A percentile compares a stretch with the other conserved stretches of the same genome.
These are phyloP conservation scores for Gnathonemus longibarbis DNA, from an alignment of 2,113 vertebrate genomes.

Conservation along the genomic window DNA sequence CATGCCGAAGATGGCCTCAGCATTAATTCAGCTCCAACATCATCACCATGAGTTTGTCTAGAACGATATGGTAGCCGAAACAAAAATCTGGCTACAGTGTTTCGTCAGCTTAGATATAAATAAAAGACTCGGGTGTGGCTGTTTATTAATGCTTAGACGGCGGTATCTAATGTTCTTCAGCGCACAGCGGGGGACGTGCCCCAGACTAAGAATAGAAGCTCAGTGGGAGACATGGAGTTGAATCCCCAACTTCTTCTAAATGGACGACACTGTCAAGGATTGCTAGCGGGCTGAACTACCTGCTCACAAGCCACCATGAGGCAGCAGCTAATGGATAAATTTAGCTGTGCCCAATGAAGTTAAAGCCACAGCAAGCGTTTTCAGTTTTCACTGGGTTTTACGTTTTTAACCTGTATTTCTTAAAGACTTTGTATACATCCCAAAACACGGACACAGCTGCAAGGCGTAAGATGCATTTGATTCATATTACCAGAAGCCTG, in stretches of 20 bases:
- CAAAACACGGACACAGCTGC: neutral
- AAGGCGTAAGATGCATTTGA: neutral
- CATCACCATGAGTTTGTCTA: neutral
- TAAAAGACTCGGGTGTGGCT: neutral
- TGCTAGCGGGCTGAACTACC: neutral
- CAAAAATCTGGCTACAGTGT: neutral
- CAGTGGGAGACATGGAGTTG: neutral
- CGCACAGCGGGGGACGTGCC: neutral
- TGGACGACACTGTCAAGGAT: neutral
- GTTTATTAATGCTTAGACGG: neutral
- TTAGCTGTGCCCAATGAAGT: neutral
- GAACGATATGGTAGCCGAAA: neutral
- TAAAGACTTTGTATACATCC: neutral
- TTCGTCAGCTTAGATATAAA: neutral
- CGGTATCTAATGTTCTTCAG: conserved; percentile 2
- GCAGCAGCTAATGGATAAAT: neutral
- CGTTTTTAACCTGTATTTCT: neutral
- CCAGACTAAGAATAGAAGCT: neutral
- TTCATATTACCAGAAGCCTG: neutral
- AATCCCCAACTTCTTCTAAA: neutral
- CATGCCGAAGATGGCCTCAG: neutral
- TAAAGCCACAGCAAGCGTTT: neutral
- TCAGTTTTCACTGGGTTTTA: neutral
- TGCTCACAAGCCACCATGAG: neutral
- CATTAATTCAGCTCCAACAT: neutral